A percentile compares a stretch with the other conserved stretches of the same genome.
Conservation (phyloP, 2,113 vertebrate genomes). For the Marmota flaviventris region DNA sequence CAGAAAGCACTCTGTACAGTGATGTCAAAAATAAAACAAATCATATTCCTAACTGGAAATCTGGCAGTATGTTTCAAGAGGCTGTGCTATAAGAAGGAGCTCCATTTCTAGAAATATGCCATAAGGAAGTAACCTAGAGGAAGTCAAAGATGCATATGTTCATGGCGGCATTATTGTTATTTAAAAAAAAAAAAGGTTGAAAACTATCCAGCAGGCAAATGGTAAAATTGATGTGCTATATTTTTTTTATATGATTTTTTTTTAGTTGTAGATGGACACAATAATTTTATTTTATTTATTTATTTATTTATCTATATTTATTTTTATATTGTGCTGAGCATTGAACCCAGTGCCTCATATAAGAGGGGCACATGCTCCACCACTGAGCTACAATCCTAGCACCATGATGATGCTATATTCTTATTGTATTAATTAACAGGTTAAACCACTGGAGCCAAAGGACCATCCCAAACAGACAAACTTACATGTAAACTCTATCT, state of each 20-base stretch:
- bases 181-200: not conserved
- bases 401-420: not conserved
- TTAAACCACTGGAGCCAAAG: not conserved
- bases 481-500: not conserved
- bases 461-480: not conserved
- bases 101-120: not conserved
- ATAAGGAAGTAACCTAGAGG: not conserved
- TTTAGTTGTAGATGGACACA: too few species aligned
- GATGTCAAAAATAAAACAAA: not conserved
- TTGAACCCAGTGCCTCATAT: too few species aligned
- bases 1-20: not conserved
- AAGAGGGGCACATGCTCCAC: too few species aligned
- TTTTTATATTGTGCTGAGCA: too few species aligned
- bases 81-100: not conserved
- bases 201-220: not conserved
- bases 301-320: too few species aligned
- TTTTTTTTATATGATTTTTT: too few species aligned
- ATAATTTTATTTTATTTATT: too few species aligned
- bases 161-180: not conserved
- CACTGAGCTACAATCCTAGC: too few species aligned
- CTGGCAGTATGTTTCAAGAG: not conserved
- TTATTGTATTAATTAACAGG: not conserved
- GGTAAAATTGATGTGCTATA: not conserved
- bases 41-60: not conserved
- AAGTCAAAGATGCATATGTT: not conserved